A percentile compares a stretch with the other conserved stretches of the same genome.
phyloP scores from a whole-genome alignment of 2,113 vertebrate genomes.

The Sturnus vulgaris region DNA sequence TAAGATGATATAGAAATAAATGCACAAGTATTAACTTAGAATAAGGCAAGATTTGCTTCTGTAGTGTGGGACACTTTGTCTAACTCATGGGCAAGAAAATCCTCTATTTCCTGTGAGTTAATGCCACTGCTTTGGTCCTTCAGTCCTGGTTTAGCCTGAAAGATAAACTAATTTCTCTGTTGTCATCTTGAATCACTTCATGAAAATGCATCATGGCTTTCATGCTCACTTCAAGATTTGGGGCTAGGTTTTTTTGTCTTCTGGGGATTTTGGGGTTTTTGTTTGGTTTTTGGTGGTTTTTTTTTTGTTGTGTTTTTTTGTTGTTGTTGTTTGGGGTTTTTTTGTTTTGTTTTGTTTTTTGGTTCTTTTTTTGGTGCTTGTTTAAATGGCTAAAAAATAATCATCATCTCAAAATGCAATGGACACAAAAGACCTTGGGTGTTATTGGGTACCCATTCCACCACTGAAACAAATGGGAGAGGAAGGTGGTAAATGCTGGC shows the following conservation, averaged over 20 bases:
- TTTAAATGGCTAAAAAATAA: not conserved
- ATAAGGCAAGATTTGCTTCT: not conserved
- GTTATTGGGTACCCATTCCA: not conserved
- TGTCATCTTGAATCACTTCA: not conserved
- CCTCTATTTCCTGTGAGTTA: not conserved
- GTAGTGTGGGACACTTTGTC: not conserved
- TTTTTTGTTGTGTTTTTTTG: not conserved
- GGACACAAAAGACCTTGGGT: not conserved
- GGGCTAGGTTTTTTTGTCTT: not conserved
- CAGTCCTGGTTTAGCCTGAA: not conserved
- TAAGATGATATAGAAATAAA: not conserved
- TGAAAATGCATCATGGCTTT: not conserved
- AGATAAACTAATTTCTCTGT: not conserved
- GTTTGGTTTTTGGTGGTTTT: not conserved
- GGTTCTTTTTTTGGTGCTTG: not conserved
- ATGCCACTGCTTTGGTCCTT: not conserved
- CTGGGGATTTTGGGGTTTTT: accelerated
- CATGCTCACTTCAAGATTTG: not conserved
- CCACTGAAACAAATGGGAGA: not conserved
- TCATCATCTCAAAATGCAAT: not conserved
- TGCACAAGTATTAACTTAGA: not conserved
- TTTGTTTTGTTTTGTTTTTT: not conserved
- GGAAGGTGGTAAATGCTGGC: not conserved
- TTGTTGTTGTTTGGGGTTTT: not conserved
- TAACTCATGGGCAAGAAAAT: not conserved